Percentiles rank a stretch among this genome's conserved stretches.
These are phyloP conservation scores for Leptinotarsa defecta DNA, from an alignment of 1,140 invertebrate species.

Conservation along the genomic window DNA sequence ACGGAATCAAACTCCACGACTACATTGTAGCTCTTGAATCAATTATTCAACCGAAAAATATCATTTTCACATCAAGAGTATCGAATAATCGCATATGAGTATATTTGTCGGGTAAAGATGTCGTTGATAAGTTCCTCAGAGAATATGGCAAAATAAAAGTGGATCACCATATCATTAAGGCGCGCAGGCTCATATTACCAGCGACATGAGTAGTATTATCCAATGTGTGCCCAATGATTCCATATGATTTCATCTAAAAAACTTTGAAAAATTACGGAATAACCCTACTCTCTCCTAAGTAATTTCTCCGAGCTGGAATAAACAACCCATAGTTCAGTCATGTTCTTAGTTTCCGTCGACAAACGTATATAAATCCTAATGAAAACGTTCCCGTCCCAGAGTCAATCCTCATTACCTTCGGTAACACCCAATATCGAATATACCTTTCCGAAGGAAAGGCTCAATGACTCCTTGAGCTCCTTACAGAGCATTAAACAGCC, in stretches of 20 bases:
- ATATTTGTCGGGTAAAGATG: background rate
- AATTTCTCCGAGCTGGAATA: background rate
- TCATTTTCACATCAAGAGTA: constrained; percentile 2
- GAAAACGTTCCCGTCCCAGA: background rate
- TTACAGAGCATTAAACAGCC: too few relatives aligned
- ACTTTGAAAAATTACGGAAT: too few relatives aligned
- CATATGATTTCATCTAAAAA: too few relatives aligned
- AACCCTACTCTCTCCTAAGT: too few relatives aligned
- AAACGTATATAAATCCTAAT: background rate
- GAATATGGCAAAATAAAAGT: too few relatives aligned
- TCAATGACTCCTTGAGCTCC: too few relatives aligned
- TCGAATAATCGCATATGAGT: constrained; percentile 1
- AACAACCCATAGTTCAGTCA: constrained; percentile 10
- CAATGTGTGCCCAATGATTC: too few relatives aligned
- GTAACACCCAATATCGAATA: constrained; percentile 10
- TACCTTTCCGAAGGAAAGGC: background rate
- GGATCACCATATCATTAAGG: too few relatives aligned
- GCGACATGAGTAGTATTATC: too few relatives aligned
- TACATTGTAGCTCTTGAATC: constrained; percentile 2
- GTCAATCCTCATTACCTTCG: constrained; percentile 15
- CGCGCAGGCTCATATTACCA: too few relatives aligned
- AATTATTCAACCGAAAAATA: constrained; percentile 19
- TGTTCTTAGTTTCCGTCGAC: constrained; percentile 11
- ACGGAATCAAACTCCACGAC: constrained; percentile 12
- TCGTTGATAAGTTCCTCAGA: background rate